phyloP scores from a whole-genome alignment of 2,888 invertebrate species.

The Iphiclides podalirius region DNA sequence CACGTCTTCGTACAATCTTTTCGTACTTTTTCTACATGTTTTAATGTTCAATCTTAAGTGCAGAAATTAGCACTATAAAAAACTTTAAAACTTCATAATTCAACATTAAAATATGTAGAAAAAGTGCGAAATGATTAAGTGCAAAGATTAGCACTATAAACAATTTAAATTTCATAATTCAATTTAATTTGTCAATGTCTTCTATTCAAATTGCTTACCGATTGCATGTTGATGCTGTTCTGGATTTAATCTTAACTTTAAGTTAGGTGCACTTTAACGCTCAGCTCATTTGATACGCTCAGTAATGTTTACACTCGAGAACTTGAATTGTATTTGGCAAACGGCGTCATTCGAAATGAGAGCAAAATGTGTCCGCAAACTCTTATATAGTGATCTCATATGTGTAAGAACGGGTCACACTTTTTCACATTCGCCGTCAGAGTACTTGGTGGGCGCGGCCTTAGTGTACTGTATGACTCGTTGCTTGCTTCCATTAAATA shows the following conservation, averaged over 20 bases:
- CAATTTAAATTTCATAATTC: too few species aligned
- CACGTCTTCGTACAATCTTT: too few species aligned
- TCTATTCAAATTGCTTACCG: conserved; percentile 55
- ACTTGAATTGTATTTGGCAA: conserved; percentile 65
- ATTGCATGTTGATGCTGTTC: conserved; percentile 47
- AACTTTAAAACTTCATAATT: too few species aligned
- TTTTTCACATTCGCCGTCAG: conserved; percentile 73
- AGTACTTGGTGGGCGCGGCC: conserved; percentile 63
- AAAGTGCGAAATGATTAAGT: too few species aligned
- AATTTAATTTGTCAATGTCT: too few species aligned
- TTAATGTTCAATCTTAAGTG: too few species aligned
- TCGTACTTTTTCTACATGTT: too few species aligned
- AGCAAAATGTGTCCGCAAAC: conserved; percentile 70
- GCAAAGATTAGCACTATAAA: too few species aligned
- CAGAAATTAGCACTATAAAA: too few species aligned
- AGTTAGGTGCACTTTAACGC: conserved; percentile 20
- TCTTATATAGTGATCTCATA: conserved; percentile 77
- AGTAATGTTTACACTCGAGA: conserved; percentile 23
- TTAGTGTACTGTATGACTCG: conserved; percentile 29
- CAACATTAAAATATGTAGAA: too few species aligned
- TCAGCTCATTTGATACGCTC: conserved; percentile 17
- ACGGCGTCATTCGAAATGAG: conserved; percentile 75
- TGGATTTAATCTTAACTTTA: conserved; percentile 24
- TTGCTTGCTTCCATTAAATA: conserved; percentile 21
- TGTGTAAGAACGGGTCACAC: conserved; percentile 77